Conservation (phyloP, 2,113 vertebrate species). For the Aphelocoma coerulescens region DNA sequence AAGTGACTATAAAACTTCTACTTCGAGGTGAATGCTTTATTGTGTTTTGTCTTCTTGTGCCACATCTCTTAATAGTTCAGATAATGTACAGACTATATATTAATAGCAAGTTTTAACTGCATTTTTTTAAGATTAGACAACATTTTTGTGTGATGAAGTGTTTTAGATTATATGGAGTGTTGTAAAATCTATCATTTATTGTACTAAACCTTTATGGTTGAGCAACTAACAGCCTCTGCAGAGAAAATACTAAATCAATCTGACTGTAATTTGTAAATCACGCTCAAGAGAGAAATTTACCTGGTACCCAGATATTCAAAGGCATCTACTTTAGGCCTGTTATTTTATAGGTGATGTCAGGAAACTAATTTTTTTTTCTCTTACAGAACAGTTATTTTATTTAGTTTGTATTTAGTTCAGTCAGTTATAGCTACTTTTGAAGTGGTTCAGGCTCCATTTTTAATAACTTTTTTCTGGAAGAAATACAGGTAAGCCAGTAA, state of each 20-base stretch:
- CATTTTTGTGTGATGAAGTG: slow-evolving; percentile 66
- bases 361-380: neutral
- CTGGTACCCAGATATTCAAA: slow-evolving; percentile 7
- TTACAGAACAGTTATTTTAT: neutral
- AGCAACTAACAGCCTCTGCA: slow-evolving; percentile 50
- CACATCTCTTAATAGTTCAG: slow-evolving; percentile 44
- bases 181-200: slow-evolving; percentile 71
- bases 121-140: slow-evolving; percentile 60
- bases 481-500: neutral
- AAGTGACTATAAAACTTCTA: slow-evolving; percentile 35
- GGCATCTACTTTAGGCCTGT: neutral
- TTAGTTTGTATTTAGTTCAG: slow-evolving; percentile 14
- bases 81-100: slow-evolving; percentile 64
- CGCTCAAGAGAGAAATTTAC: slow-evolving; percentile 37
- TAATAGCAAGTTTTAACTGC: slow-evolving; percentile 62
- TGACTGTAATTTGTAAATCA: slow-evolving; percentile 15
- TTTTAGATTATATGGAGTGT: slow-evolving; percentile 58
- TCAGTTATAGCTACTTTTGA: neutral
- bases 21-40: neutral
- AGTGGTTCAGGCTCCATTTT: neutral
- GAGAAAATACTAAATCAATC: slow-evolving; percentile 13
- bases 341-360: slow-evolving; percentile 28
- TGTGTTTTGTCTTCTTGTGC: slow-evolving; percentile 3
- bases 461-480: neutral
- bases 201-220: slow-evolving; percentile 62